Evolutionary conservation across 2,113 vertebrate genomes (phyloP).

Genomic region (Stomatorhinus ivindoensis): DNA sequence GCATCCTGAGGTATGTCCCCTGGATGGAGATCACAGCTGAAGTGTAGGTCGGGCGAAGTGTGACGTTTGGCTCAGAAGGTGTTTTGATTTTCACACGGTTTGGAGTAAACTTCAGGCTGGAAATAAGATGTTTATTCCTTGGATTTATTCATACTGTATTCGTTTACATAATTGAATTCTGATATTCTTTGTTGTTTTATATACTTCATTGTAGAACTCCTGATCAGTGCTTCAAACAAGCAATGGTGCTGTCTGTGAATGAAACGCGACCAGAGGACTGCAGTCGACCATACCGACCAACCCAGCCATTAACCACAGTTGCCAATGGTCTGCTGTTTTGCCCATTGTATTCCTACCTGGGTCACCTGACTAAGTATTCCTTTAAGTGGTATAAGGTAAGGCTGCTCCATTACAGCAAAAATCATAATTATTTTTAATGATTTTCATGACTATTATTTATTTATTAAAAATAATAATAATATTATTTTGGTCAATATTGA

Average conservation of each 20-base stretch:
- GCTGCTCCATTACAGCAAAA: neutral
- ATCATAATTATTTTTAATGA: neutral
- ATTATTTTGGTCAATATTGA: neutral
- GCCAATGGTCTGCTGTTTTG: constrained; percentile 58
- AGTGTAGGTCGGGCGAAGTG: neutral
- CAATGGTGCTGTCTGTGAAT: constrained; percentile 39
- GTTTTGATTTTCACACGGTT: neutral
- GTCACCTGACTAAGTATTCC: constrained; percentile 43
- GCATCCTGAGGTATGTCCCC: constrained; percentile 57
- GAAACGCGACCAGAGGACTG: constrained; percentile 24
- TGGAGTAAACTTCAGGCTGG: neutral
- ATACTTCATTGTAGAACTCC: constrained; percentile 40
- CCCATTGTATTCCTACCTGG: constrained; percentile 54
- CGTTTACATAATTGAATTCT: neutral
- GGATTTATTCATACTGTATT: neutral
- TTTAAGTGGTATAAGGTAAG: constrained; percentile 79
- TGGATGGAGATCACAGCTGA: neutral
- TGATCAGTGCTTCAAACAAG: constrained; percentile 41
- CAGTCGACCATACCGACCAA: neutral
- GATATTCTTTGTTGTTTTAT: neutral
- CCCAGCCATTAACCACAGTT: neutral
- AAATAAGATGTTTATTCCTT: neutral
- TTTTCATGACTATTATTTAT: no score
- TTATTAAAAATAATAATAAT: no score
- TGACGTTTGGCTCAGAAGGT: neutral